phyloP scores from a whole-genome alignment of 2,888 invertebrate genomes.

The Pyrrhia umbra region DNA sequence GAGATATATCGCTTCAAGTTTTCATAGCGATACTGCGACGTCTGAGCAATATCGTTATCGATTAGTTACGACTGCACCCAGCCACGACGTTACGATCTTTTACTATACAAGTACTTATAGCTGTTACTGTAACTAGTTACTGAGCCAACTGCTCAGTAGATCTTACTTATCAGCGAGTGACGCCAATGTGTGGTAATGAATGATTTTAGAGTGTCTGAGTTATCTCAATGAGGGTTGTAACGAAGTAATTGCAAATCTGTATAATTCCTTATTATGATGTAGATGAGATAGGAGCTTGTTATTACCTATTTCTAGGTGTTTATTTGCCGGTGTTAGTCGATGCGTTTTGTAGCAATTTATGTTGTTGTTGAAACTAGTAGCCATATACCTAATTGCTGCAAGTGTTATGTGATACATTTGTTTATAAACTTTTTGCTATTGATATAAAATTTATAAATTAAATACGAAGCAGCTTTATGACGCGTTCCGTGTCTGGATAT shows the following conservation, averaged over 20 bases:
- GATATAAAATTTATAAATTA: background rate
- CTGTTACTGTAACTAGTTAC: conserved; percentile 30
- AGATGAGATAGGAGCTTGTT: conserved; percentile 47
- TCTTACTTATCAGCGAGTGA: conserved; percentile 56
- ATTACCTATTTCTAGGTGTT: conserved; percentile 42
- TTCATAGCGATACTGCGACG: conserved; percentile 60
- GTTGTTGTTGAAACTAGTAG: conserved; percentile 5
- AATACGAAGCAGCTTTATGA: background rate
- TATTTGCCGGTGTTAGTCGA: conserved; percentile 10
- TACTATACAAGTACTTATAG: conserved; percentile 17
- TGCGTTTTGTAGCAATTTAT: background rate
- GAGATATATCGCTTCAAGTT: conserved; percentile 48
- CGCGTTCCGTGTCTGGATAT: too few relatives aligned
- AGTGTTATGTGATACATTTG: background rate
- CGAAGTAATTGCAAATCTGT: conserved; percentile 49
- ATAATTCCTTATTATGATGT: conserved; percentile 59
- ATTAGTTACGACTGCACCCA: conserved; percentile 56
- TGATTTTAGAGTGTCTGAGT: conserved; percentile 48
- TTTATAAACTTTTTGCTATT: background rate
- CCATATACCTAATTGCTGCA: background rate
- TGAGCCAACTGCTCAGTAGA: conserved; percentile 39
- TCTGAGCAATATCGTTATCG: conserved; percentile 61
- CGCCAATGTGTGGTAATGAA: conserved; percentile 54
- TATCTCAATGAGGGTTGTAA: conserved; percentile 49
- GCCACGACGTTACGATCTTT: conserved; percentile 44